Base-by-base conservation (phyloP, 1,140 invertebrate genomes). In the Sweltsa coloradensis region DNA sequence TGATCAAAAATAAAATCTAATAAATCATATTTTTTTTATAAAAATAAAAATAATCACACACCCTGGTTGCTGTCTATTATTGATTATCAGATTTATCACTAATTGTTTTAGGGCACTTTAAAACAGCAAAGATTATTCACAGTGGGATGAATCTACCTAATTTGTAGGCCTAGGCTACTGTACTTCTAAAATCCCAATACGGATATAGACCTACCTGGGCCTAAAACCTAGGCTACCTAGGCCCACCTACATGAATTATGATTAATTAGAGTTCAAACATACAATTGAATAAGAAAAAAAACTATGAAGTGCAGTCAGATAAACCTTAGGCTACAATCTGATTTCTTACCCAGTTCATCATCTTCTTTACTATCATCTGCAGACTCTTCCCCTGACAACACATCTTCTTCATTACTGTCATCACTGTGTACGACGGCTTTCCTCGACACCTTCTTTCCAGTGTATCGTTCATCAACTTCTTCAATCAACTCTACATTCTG, bases 391-490 rank as follows among this genome's bases (percentile, higher is more conserved):
- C 39, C 46, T 4, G 7, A 41, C 9, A 51, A 46, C 16, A 60
- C 54, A 16, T 58, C 53, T 9, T 58, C 55, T 13, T 57, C 55
- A 24, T 55, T 50, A 29, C 47, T 42, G 26, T 49, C 53, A 25
- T 55, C 51, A 11, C 48, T 48, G 26, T 42, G 36, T 13, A 57
- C 65, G 25, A 70, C 47, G 37, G 70, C 64, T 53, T 74, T 76
- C 31, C 73, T 67, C 27, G 74, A 75, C 19, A 73, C 62, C 39
- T 81, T 78, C 67, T 76, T 75, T 0, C 83, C 85, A 37, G 74
- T 73, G 63, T 89, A 89, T 47, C 78, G 79, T 49, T 73, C 69
- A 62, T 83, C 82, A 22, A 76, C 56, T 51, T 85, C 76, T 49
- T 75, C 76, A 14, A 87, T 57, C 39, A 80, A 62, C 58, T 76